Conservation (phyloP, 2,113 vertebrate species). For the Pseudopipra pipra region DNA sequence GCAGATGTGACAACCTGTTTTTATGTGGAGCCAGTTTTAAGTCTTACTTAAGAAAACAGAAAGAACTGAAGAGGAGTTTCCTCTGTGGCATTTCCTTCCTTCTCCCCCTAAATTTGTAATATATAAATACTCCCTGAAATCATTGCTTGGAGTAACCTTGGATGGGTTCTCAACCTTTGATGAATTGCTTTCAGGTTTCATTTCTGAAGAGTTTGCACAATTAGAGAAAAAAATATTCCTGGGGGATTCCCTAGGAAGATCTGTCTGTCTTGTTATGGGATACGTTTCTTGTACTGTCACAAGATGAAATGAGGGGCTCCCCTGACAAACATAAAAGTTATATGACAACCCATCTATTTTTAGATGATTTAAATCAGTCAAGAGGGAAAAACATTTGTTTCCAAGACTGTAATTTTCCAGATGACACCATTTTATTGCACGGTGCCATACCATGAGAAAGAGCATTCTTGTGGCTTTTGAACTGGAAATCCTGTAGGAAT, state of each 20-base stretch:
- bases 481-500: conserved; percentile 75
- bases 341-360: conserved; percentile 71
- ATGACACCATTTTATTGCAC: conserved; percentile 74
- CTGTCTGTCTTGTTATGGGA: not conserved
- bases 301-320: conserved; percentile 45
- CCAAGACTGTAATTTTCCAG: conserved; percentile 77
- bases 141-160: not conserved
- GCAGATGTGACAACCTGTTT: not conserved
- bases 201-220: conserved; percentile 12
- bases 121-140: not conserved
- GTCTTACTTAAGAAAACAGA: conserved; percentile 15
- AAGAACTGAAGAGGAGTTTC: not conserved
- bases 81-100: not conserved
- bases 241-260: conserved; percentile 40
- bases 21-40: not conserved
- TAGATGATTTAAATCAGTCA: conserved; percentile 69
- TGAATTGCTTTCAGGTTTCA: not conserved
- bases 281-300: conserved; percentile 20
- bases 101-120: not conserved
- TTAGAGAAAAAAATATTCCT: not conserved
- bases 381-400: conserved; percentile 68
- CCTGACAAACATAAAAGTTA: conserved; percentile 50
- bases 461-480: conserved; percentile 77
- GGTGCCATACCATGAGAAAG: conserved; percentile 75
- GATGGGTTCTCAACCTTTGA: not conserved